Conservation (phyloP, 1,140 invertebrate species). For the Pseudomyrmex flavicornis region DNA sequence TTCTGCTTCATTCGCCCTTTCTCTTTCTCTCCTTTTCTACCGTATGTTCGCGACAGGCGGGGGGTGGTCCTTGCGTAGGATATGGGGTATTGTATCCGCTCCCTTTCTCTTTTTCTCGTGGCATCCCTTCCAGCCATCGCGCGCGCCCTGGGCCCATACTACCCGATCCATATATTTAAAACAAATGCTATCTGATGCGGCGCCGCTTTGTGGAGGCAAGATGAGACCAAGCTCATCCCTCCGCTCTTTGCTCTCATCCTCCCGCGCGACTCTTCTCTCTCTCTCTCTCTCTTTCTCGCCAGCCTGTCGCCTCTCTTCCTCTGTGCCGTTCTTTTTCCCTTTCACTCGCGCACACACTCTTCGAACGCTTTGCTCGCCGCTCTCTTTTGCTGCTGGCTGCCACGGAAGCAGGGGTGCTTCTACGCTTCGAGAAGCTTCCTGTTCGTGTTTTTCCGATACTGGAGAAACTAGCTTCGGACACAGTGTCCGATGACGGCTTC, state of each 20-base stretch:
- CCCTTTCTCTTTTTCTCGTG: slow-evolving; percentile 63
- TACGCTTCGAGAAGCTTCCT: slow-evolving; percentile 72
- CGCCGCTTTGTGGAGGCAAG: slow-evolving; percentile 82
- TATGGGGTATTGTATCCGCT: slow-evolving; percentile 75
- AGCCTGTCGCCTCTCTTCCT: slow-evolving; percentile 51
- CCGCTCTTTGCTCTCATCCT: slow-evolving; percentile 73
- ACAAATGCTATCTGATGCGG: slow-evolving; percentile 85
- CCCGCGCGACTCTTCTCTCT: slow-evolving; percentile 42
- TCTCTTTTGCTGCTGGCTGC: slow-evolving; percentile 65
- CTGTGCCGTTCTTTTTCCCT: slow-evolving; percentile 59
- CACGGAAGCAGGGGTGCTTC: slow-evolving; percentile 76
- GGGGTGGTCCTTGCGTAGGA: slow-evolving; percentile 68
- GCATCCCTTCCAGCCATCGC: slow-evolving; percentile 63
- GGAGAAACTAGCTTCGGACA: slow-evolving; percentile 54
- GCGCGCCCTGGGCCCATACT: slow-evolving; percentile 69
- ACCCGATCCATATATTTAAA: slow-evolving; percentile 84
- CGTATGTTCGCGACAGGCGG: slow-evolving; percentile 55
- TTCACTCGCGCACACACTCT: slow-evolving; percentile 50
- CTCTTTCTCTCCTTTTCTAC: slow-evolving; percentile 24
- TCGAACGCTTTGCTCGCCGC: slow-evolving; percentile 48
- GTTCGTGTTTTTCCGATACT: slow-evolving; percentile 60
- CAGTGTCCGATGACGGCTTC: slow-evolving; percentile 46
- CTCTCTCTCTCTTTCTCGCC: neutral
- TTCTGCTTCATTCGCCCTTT: neutral
- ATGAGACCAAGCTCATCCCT: slow-evolving; percentile 79